Base-by-base conservation (phyloP, 2,797 vertebrate genomes). In the Sebastes kiyomatsui region DNA sequence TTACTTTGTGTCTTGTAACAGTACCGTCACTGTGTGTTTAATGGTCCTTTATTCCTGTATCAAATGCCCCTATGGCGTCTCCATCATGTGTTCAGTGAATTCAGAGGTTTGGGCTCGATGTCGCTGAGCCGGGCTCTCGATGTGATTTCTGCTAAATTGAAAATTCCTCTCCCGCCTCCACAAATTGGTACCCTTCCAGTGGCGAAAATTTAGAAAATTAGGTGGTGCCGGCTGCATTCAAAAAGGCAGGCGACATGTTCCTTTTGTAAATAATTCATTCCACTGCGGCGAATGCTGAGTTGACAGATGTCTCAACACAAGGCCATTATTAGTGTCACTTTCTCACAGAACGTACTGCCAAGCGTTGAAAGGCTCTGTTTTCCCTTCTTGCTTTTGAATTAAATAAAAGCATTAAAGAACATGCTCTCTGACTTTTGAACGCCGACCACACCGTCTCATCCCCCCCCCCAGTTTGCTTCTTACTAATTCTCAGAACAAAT, bases 261-360 rank as follows among this genome's bases (percentile, higher is more conserved):
- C 81, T 86, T 77, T 30, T 90, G 77, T 86, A 55, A 61, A 73
- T 61, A 81, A 88, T 70, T 79, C 65, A 87, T 91, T 93, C 87
- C 22, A 80, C 77, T 84, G 80, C 4, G 2, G 59, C 66, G 78
- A 89, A 84, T 72, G 69, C 67, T 6, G 77, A 67, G 82, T 80
- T 89, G 92, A 92, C 87, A 82, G 85, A 84, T 30, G 61, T 83
- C 76, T 72, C 56, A 52, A 76, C 79, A 49, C 81, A 82, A 89
- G 84, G 84, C 90, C 82, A 5, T 88, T 90, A 94, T 94, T 93
- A 93, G 87, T 91, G 91, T 92, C 88, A 88, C 77, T 88, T 86
- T 81, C 81, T 79, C 33, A 6, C 38, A n/a, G 55, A 77, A 84
- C 52, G 33, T 18, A 81, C 58, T 33, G 81, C 75, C 74, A 80